Base-by-base conservation (phyloP, 2,113 vertebrate species). In the Pygoscelis adeliae region DNA sequence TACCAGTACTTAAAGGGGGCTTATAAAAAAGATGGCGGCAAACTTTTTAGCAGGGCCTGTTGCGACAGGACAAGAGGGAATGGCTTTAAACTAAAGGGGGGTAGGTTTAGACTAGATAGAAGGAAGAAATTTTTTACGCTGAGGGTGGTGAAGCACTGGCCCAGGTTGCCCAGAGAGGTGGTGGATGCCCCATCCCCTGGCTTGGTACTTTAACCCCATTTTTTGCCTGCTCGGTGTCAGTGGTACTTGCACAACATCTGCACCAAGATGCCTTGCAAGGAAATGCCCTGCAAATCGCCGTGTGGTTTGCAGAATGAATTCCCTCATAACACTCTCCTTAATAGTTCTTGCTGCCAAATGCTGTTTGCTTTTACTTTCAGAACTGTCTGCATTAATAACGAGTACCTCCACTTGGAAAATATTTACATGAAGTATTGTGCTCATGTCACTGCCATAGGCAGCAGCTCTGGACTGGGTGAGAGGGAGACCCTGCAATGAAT, bases 321-420 rank as follows among this genome's bases (percentile, higher is more conserved):
- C 76, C 76, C 76, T 38, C 46, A 42, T 67, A 89, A 49, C 30
- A 8, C 23, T 74, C 69, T 89, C 83, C 71, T 95, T 95, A 84
- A 67, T 36, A 63, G 86, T 84, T 95, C 85, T 92, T 53, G 13
- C 79, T 95, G 89, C 59, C 93, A 89, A 96, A 89, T 58, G 63
- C 63, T 86, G 58, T 92, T 92, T 88, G 67, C 83, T 95, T 93
- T 96, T 89, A 34, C 83, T 95, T 95, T 92, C 86, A 83, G 79
- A 93, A 66, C 53, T 81, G 67, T 61, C 83, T 96, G 63, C 50
- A 53, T 83, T 86, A 77, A 89, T 78, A 79, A 79, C 3, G 9
- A 92, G 62, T 46, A 70, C 49, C 82, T 93, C 79, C 66, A 19
- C 74, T 85, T 77, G 58, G 67, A 86, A 81, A 77, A 77, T 19